A percentile compares a stretch with the other conserved stretches of the same genome.
These are phyloP conservation scores for Drosophila anomalipes DNA, from an alignment of 2,888 invertebrate genomes.

Conservation along the genomic window DNA sequence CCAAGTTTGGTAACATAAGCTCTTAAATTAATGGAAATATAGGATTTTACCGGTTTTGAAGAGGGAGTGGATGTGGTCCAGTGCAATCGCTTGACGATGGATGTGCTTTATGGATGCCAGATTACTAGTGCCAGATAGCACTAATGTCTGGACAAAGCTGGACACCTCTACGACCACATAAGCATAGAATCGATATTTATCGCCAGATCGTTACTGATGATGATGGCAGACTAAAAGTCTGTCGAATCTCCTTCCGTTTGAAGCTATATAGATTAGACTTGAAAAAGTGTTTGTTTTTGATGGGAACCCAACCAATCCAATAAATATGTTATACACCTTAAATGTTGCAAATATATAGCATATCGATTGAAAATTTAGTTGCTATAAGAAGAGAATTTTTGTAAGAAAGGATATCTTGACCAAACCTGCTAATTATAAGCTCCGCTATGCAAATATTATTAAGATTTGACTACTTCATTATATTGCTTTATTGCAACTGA, in stretches of 20 bases:
- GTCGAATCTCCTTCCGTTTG: not conserved
- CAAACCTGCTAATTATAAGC: not conserved
- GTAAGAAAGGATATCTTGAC: not conserved
- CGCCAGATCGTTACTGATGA: not conserved
- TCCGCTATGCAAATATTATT: too few relatives aligned
- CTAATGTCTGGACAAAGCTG: not conserved
- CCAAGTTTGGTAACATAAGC: not conserved
- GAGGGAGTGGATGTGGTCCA: not conserved
- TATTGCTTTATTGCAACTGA: not conserved
- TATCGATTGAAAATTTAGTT: not conserved
- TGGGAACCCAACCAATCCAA: not conserved
- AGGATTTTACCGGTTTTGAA: not conserved
- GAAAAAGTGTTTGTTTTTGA: not conserved
- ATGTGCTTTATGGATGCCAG: not conserved
- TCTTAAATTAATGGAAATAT: not conserved
- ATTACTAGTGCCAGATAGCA: not conserved
- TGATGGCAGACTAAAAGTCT: not conserved
- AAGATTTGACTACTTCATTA: too few relatives aligned
- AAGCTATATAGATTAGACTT: not conserved
- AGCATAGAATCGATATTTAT: not conserved
- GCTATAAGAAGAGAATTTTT: not conserved
- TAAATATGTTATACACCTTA: not conserved
- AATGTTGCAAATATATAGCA: not conserved
- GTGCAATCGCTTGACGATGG: too few relatives aligned
- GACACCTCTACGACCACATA: not conserved